Conservation (phyloP, 92 coral and sea anemone species). For the Hydrozoanthus gracilis region DNA sequence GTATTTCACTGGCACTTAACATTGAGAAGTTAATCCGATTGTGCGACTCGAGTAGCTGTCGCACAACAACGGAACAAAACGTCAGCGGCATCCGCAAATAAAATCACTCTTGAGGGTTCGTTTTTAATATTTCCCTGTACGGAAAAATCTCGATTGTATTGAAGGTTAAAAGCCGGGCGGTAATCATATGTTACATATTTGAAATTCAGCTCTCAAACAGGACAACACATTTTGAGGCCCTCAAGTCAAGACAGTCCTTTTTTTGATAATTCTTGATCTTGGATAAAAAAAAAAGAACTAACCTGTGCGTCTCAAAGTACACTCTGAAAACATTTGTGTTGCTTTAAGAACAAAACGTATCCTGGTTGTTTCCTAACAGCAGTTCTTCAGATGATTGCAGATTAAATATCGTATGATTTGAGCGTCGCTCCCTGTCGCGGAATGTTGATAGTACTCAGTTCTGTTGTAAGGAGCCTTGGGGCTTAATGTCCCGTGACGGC, state of each 20-base stretch:
- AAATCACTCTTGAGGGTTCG: neutral
- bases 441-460: slow-evolving; percentile 31
- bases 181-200: too few species aligned
- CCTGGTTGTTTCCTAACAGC: slow-evolving; percentile 7
- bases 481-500: neutral
- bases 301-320: too few species aligned
- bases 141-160: too few species aligned
- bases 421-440: slow-evolving; percentile 44
- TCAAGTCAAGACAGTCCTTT: too few species aligned
- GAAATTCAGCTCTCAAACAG: too few species aligned
- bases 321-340: neutral
- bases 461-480: neutral
- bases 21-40: neutral
- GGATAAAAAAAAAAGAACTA: too few species aligned
- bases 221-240: too few species aligned
- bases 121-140: too few species aligned
- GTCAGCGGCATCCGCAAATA: neutral
- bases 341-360: neutral
- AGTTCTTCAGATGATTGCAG: slow-evolving; percentile 15
- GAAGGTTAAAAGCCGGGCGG: too few species aligned
- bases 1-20: neutral
- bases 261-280: too few species aligned
- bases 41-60: neutral
- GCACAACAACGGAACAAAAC: neutral
- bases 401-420: slow-evolving; percentile 34